These are phyloP conservation scores for Lepidocolaptes lacrymiger DNA, from an alignment of 2,797 vertebrate species.

Conservation along the genomic window DNA sequence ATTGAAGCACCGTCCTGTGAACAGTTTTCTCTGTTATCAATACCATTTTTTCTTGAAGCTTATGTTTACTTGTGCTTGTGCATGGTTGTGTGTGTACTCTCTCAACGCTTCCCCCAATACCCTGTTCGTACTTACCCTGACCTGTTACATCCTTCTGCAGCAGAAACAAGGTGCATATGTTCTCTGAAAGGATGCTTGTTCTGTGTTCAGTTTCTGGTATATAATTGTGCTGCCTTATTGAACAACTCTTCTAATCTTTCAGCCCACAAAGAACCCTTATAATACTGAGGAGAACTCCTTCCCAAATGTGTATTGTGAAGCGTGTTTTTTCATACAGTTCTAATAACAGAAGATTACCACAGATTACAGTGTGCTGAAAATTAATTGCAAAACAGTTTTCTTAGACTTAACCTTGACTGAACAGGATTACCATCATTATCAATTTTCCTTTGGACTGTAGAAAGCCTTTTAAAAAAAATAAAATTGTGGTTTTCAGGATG, in stretches of 20 bases:
- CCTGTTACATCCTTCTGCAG: neutral
- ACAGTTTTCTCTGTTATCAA: neutral
- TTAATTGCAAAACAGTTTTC: neutral
- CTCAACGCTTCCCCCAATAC: neutral
- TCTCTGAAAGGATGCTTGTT: neutral
- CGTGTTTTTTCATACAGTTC: neutral
- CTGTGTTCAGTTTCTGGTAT: neutral
- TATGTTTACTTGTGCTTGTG: neutral
- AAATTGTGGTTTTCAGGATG: neutral
- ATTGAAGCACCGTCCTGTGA: neutral
- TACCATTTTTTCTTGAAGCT: neutral
- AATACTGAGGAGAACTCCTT: neutral
- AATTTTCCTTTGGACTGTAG: neutral
- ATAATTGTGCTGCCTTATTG: neutral
- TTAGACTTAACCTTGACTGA: neutral
- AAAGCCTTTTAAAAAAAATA: neutral
- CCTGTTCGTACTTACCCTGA: neutral
- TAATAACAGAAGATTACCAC: neutral
- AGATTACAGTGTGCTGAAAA: neutral
- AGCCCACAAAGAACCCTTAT: neutral
- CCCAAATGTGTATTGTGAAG: neutral
- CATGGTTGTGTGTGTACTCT: neutral
- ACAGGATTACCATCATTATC: neutral
- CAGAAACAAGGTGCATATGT: neutral
- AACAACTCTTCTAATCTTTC: neutral